These are phyloP conservation scores for Forbesichthys papilliferus DNA, from an alignment of 2,113 vertebrate genomes.

Conservation along the genomic window DNA sequence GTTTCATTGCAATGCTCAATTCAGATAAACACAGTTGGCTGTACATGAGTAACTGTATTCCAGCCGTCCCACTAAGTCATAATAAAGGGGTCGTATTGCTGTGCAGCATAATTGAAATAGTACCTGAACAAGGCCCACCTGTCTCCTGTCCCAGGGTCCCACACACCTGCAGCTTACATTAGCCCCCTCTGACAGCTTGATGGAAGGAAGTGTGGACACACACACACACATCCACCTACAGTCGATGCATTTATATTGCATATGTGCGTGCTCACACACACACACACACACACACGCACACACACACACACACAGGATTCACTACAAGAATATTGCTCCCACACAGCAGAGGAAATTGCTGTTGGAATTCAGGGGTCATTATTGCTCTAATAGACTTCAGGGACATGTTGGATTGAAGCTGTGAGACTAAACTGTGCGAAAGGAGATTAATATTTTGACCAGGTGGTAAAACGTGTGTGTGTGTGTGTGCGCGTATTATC, in stretches of 20 bases:
- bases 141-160: slow-evolving; percentile 20
- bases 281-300: slow-evolving; percentile 18
- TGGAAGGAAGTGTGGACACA: not conserved
- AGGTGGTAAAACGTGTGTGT: slow-evolving; percentile 15
- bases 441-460: slow-evolving; percentile 26
- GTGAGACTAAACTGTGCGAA: slow-evolving; percentile 15
- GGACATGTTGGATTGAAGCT: slow-evolving; percentile 8
- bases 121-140: not conserved
- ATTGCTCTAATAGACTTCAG: slow-evolving; percentile 31
- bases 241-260: not conserved
- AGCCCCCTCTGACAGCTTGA: not conserved
- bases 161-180: slow-evolving; percentile 41
- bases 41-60: too few species aligned
- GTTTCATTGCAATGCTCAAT: too few species aligned
- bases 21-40: too few species aligned
- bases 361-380: slow-evolving; percentile 49
- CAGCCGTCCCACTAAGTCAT: too few species aligned
- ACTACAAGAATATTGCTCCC: slow-evolving; percentile 36
- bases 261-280: not conserved
- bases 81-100: too few species aligned
- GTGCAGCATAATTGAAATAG: too few species aligned
- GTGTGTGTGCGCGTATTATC: not conserved
- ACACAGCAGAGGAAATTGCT: slow-evolving; percentile 53
- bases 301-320: slow-evolving; percentile 1
- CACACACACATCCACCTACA: not conserved